Evolutionary conservation across 2,113 vertebrate species (phyloP), one percentile per base, ranked within the genome.

Genomic region (Actenoides hombroni): DNA sequence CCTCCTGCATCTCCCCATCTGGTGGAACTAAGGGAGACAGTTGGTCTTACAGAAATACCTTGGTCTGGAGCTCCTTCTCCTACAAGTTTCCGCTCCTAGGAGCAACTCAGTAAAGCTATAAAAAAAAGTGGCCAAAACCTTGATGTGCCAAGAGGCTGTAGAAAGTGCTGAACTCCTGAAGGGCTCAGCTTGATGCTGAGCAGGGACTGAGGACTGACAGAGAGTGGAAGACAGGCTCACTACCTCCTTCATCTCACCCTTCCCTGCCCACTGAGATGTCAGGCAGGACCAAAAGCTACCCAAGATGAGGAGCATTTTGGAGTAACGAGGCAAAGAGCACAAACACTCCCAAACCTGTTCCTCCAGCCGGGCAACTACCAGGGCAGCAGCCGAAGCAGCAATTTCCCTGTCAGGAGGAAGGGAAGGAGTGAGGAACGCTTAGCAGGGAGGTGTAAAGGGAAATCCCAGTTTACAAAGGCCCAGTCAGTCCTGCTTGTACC

Each of bases 401-500:
- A 16, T 86, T 95, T 83, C 54, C 75, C 63, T 23, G 33, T 26
- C 54, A 51, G 75, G 63, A 95, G 67, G 71, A 71, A 94, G 51
- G 49, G 40, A 88, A 92, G 33, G 61, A 86, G 69, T 5, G n/a
- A 88, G 37, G 81, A 83, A 33, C 0, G 0, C 67, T 82, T 69
- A 20, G 86, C 44, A 77, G 87, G 82, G 74, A 82, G 85, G 94
- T 71, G 84, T 57, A 87, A 91, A 94, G 81, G 69, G 42, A 90
- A 83, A 82, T 86, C 86, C 88, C 84, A 6, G 70, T 79, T 86
- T 8, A 48, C 65, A 56, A 64, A 65, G 59, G 69, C 81, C 82
- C 87, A 83, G 81, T 4, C 90, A 83, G 78, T 80, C 83, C 90
- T 87, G 81, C 44, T 61, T 59, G 48, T 83, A 60, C 77, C 64